A percentile compares a stretch with the other conserved stretches of the same genome.
phyloP scores from a whole-genome alignment of 1,140 invertebrate species.

The Agraylea sexmaculata region DNA sequence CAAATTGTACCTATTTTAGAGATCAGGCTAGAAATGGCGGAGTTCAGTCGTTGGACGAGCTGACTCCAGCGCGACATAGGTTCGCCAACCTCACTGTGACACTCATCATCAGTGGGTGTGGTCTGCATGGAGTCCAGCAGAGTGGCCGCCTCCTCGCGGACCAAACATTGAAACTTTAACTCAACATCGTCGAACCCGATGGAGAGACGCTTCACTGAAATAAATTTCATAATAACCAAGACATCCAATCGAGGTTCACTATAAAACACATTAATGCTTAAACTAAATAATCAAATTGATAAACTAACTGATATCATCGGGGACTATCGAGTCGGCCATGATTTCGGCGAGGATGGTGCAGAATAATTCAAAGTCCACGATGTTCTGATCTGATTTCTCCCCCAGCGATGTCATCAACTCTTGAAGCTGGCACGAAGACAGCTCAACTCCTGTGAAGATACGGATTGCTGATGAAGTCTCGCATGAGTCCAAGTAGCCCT shows the following conservation, averaged over 20 bases:
- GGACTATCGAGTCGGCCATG: conserved; percentile 26
- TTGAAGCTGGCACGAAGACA: conserved; percentile 9
- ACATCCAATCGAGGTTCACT: background rate
- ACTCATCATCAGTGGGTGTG: conserved; percentile 2
- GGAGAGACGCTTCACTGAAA: background rate
- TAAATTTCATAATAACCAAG: conserved; percentile 6
- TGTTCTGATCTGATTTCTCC: background rate
- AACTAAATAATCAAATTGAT: background rate
- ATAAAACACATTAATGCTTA: background rate
- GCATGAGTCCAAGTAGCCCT: conserved; percentile 14
- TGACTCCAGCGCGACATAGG: conserved; percentile 27
- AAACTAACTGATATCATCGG: conserved; percentile 18
- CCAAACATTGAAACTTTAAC: background rate
- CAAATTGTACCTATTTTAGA: conserved; percentile 19
- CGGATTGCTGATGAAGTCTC: conserved; percentile 19
- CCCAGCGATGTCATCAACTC: conserved; percentile 17
- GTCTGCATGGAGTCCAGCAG: conserved; percentile 8
- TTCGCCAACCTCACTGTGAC: conserved; percentile 22
- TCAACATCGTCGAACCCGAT: background rate
- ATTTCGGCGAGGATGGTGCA: conserved; percentile 44
- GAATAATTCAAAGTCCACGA: conserved; percentile 42
- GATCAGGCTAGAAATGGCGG: conserved; percentile 15
- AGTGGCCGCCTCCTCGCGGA: conserved; percentile 10
- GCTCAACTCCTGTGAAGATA: conserved; percentile 10
- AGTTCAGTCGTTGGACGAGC: conserved; percentile 30